Base-by-base conservation (phyloP, 2,113 vertebrate species). In the Amblyopsis rosae region DNA sequence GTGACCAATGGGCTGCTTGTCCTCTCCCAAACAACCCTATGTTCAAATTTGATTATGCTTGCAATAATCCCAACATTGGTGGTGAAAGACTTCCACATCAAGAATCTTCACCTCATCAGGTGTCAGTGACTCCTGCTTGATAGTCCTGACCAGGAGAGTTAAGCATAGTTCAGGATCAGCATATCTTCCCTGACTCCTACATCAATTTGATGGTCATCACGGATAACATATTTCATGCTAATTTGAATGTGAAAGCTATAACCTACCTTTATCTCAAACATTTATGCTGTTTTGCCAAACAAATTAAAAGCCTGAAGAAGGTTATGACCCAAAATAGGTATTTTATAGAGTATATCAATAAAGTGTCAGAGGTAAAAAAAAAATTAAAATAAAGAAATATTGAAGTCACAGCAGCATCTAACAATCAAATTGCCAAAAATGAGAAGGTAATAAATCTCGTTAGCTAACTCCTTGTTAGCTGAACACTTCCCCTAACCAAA, bases 21-120 rank as follows among this genome's bases (percentile, higher is more conserved):
- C 70, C 77, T 56, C 70, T n/a, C 48, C 53, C 35, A 17, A 67
- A 35, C 65, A 68, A 65, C 57, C 45, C 62, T 78, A 86, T 86
- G 88, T 89, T 89, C 85, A 80, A 62, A 72, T 76, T 33, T 72
- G 73, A 82, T 86, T 81, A 79, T 68, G 79, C 65, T 70, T 70
- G 72, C 75, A 61, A 15, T 73, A 67, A 56, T 75, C 59, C 13
- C 56, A 57, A 49, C 41, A 79, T 15, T 74, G 74, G 72, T n/a
- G 67, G 51, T 56, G 53, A 79, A 56, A 51, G 8, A 77, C n/a
- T 17, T 62, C 11, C 11, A 35, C 48, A 12, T 11, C 12, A 50
- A 50, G 17, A 19, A 26, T 12, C 12, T 7, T 0, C 3, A 12
- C 19, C 15, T 51, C 17, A 13, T 51, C 12, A 49, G 26, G 50